Conservation (phyloP, 2,113 vertebrate genomes). For the Zapus hudsonius region DNA sequence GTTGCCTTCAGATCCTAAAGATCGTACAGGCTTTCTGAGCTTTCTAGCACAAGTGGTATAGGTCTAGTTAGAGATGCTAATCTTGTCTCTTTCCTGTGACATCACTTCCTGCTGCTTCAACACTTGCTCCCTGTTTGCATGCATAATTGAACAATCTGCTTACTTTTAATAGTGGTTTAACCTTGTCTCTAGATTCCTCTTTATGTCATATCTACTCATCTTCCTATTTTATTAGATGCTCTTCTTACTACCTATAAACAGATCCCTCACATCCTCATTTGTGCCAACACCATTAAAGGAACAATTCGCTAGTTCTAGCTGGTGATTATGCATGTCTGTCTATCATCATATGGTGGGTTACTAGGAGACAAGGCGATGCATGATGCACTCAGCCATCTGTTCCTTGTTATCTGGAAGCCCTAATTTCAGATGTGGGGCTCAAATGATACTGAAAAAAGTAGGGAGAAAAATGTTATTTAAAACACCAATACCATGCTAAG, state of each 20-base stretch:
- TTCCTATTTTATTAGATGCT: background rate
- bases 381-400: background rate
- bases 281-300: background rate
- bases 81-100: background rate
- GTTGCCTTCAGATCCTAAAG: background rate
- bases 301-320: background rate
- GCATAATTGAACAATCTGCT: background rate
- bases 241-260: background rate
- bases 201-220: background rate
- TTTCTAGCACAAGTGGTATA: background rate
- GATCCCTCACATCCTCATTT: background rate
- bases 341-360: background rate
- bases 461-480: background rate
- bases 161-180: background rate
- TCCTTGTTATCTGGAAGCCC: background rate
- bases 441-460: background rate
- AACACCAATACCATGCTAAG: background rate
- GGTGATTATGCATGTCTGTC: background rate
- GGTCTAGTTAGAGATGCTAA: background rate
- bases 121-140: background rate
- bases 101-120: background rate
- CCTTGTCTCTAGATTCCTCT: background rate
- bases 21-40: background rate
- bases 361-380: background rate
- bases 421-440: background rate